Conservation (phyloP, 2,888 invertebrate genomes). For the Xanthia icteritia region DNA sequence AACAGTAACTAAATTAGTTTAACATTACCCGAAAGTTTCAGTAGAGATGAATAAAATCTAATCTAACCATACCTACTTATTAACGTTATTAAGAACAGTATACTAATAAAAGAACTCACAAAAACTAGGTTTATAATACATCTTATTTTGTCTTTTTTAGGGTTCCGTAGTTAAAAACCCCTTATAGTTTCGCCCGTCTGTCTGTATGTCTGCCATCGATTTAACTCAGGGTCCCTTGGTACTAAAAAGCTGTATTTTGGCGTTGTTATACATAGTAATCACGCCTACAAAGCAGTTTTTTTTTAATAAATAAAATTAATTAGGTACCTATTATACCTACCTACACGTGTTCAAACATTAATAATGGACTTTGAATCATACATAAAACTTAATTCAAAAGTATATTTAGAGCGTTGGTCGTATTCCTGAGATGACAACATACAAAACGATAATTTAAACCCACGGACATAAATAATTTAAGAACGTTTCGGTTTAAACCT, state of each 20-base stretch:
- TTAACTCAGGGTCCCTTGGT: background rate
- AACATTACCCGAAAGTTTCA: background rate
- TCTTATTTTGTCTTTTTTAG: background rate
- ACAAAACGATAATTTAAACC: slow-evolving; percentile 13
- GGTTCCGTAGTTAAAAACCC: background rate
- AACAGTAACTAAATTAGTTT: too few relatives aligned
- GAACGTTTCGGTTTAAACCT: slow-evolving; percentile 12
- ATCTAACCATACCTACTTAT: background rate
- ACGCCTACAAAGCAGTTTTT: background rate
- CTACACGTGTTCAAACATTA: too few relatives aligned
- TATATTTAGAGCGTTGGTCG: background rate
- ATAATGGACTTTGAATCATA: background rate
- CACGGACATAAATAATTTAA: slow-evolving; percentile 30
- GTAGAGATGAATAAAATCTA: background rate
- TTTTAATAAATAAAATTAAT: background rate
- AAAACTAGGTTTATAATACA: background rate
- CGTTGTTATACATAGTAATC: background rate
- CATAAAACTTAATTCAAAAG: background rate
- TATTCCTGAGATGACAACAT: slow-evolving; percentile 10
- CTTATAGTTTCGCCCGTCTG: background rate
- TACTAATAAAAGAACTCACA: background rate
- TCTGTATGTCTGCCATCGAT: background rate
- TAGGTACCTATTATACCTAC: background rate
- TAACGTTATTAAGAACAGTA: background rate
- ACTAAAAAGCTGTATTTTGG: background rate